phyloP scores from a whole-genome alignment of 2,797 vertebrate species.

The Aulostomus chinensis region DNA sequence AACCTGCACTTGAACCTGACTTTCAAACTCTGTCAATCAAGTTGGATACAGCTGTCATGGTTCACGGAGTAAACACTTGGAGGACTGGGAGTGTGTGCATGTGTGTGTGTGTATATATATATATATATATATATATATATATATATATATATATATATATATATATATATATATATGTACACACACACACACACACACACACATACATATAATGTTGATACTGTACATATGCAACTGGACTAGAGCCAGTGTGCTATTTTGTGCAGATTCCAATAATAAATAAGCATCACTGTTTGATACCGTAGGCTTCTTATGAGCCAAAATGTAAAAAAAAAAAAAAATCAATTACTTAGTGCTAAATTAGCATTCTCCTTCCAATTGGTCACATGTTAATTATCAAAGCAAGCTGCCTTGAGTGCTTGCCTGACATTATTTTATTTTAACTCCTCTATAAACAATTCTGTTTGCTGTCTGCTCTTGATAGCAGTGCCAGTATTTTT shows the following conservation, averaged over 20 bases:
- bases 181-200: background rate
- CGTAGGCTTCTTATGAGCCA: background rate
- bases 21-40: conserved; percentile 75
- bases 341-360: background rate
- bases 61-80: conserved; percentile 57
- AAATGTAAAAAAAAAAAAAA: background rate
- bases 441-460: background rate
- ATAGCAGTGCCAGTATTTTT: background rate
- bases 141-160: background rate
- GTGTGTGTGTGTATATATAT: conserved; percentile 7
- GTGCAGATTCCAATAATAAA: background rate
- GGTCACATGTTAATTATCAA: background rate
- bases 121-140: background rate
- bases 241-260: background rate
- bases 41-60: conserved; percentile 66
- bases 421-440: background rate
- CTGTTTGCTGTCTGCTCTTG: background rate
- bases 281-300: too few species aligned
- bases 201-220: background rate
- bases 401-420: background rate
- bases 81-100: conserved; percentile 23
- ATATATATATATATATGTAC: conserved; percentile 1
- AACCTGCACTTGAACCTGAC: conserved; percentile 71
- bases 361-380: background rate
- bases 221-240: too few species aligned